Base-by-base conservation (phyloP, 2,113 vertebrate species). In the Tretioscincus oriximinensis region DNA sequence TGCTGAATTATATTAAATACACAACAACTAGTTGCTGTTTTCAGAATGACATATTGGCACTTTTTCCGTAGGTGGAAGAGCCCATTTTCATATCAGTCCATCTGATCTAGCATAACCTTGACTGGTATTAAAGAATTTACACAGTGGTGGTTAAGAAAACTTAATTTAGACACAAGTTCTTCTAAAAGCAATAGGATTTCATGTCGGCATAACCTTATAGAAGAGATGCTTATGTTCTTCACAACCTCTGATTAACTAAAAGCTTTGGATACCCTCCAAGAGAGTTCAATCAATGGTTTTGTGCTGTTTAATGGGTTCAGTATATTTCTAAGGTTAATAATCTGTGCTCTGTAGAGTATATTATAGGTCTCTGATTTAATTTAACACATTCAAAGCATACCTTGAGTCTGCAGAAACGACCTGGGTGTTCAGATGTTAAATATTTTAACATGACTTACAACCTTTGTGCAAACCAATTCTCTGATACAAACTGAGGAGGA, bases 271-370 rank as follows among this genome's bases (percentile, higher is more conserved):
- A 68, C 66, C 29, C 29, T 68, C 77, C 65, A 58, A 29, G 29
- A 66, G 18, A 78, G 61, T 49, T 49, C 35, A 49, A 69, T 78
- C 65, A 69, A 58, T 69, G 65, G 54, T 21, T 51, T 68, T 69
- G 77, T 58, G 66, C 77, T 58, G 29, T 20, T 14, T 41, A 26
- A 29, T 58, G 29, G 29, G 29, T 78, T 66, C 77, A 47, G 18
- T 51, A 68, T 60, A 78, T 58, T 60, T 65, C 29, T 58, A 78
- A 69, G 66, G 65, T 78, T 78, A 78, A 78, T 74, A 21, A 74
- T 78, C 76, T 51, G 47, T 12, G 54, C 65, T 78, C 65, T 26
- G 65, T 54, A 7, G 65, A 58, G 65, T 68, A 68, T 54, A 78
- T 78, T 78, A 68, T 69, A 54, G 66, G 49, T 35, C 29, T 69